Percentiles rank a stretch among this genome's conserved stretches.
These are phyloP conservation scores for Onychostruthus taczanowskii DNA, from an alignment of 2,113 vertebrate species.

Conservation along the genomic window DNA sequence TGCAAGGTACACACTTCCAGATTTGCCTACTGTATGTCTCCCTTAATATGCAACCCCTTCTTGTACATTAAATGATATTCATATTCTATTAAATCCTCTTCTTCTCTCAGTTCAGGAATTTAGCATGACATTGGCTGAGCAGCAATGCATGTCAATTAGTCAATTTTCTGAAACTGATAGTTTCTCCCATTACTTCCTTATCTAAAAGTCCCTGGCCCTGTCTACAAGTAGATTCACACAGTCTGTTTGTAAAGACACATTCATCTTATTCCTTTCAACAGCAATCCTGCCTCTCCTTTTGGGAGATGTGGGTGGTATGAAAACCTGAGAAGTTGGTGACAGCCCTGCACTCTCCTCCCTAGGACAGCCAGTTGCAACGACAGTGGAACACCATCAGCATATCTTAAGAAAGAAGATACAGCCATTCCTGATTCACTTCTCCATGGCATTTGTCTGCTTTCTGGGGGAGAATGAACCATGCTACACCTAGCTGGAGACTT, in stretches of 20 bases:
- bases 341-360: not conserved
- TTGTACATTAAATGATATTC: not conserved
- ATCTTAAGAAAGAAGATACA: not conserved
- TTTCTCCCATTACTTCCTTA: not conserved
- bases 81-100: not conserved
- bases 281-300: not conserved
- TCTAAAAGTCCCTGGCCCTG: too few relatives aligned
- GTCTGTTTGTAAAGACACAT: not conserved
- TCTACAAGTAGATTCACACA: not conserved
- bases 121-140: not conserved
- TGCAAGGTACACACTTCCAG: not conserved
- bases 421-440: not conserved
- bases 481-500: not conserved
- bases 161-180: not conserved
- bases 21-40: fast-evolving
- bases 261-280: not conserved
- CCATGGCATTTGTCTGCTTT: not conserved
- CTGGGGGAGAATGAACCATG: not conserved
- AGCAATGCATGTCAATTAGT: not conserved
- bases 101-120: not conserved
- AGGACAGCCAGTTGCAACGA: not conserved
- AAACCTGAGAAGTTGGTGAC: not conserved
- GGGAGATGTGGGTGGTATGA: not conserved
- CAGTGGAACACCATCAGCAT: fast-evolving
- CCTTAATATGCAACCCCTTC: not conserved